phyloP scores from a whole-genome alignment of 2,797 vertebrate species.

The Carapus acus region DNA sequence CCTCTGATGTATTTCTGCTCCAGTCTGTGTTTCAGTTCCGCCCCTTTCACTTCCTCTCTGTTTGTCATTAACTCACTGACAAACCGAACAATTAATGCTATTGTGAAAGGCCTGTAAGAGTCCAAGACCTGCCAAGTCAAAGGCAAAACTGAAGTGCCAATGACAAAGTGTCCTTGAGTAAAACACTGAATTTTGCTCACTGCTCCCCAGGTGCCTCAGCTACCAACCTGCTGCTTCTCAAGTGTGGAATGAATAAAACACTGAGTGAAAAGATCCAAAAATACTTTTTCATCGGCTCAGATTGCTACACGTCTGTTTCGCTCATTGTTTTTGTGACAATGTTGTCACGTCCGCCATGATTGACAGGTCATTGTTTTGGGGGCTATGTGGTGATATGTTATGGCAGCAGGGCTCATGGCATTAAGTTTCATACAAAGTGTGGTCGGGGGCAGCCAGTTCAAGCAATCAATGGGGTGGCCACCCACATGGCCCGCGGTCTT shows the following conservation, averaged over 20 bases:
- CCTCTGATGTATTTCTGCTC: conserved; percentile 38
- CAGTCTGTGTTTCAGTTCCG: conserved; percentile 15
- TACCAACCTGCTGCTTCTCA: too few species aligned
- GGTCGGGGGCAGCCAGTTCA: conserved; percentile 58
- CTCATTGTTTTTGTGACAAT: conserved; percentile 10
- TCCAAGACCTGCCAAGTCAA: conserved; percentile 8
- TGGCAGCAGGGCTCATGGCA: conserved; percentile 58
- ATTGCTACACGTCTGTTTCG: too few species aligned
- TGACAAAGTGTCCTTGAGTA: too few species aligned
- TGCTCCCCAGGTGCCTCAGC: too few species aligned
- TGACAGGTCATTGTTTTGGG: conserved; percentile 64
- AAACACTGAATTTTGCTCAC: too few species aligned
- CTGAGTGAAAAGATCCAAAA: too few species aligned
- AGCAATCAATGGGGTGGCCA: conserved; percentile 62
- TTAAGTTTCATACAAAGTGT: conserved; percentile 60
- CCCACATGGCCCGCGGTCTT: conserved; percentile 50
- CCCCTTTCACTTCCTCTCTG: conserved; percentile 21
- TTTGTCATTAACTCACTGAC: conserved; percentile 35
- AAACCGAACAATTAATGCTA: conserved; percentile 28
- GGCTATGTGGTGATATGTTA: conserved; percentile 53
- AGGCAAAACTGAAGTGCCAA: conserved; percentile 1
- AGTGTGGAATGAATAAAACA: too few species aligned
- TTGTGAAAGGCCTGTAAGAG: conserved; percentile 10
- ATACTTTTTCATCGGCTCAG: too few species aligned
- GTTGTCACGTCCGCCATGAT: conserved; percentile 40